Conservation (phyloP, 2,113 vertebrate species). For the Struthidea cinerea region DNA sequence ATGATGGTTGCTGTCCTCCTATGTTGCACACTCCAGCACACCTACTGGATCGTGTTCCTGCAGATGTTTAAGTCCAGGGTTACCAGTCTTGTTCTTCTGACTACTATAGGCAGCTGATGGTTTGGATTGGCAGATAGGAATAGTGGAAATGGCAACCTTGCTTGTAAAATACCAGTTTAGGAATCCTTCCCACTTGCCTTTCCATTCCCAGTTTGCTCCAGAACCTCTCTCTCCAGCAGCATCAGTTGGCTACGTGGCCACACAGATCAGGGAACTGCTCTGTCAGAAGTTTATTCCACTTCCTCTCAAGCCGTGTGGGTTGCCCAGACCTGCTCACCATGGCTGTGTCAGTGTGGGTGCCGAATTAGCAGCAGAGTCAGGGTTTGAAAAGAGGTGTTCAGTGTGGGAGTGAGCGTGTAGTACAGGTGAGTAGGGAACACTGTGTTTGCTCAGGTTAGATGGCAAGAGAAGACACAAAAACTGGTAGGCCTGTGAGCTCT, state of each 20-base stretch:
- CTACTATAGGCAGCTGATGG: not conserved
- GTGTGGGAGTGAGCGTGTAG: not conserved
- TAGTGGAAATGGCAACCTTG: not conserved
- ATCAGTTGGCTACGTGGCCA: not conserved
- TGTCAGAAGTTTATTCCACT: not conserved
- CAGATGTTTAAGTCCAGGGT: not conserved
- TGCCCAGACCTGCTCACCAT: not conserved
- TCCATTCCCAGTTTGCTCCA: not conserved
- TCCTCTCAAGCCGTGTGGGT: not conserved
- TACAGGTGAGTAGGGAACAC: not conserved
- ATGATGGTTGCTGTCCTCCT: not conserved
- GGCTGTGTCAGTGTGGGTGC: not conserved
- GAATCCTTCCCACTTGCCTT: not conserved
- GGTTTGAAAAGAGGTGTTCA: not conserved
- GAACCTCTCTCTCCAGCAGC: not conserved
- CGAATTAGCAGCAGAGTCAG: not conserved
- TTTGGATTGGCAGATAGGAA: not conserved
- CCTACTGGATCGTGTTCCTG: not conserved
- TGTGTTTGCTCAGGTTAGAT: not conserved
- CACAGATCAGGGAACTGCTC: not conserved
- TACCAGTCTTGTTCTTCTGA: not conserved
- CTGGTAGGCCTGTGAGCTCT: not conserved
- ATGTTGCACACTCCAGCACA: not conserved
- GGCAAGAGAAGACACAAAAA: not conserved
- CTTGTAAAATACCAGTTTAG: not conserved